Evolutionary conservation across 2,113 vertebrate species (phyloP).

Genomic region (Excalfactoria chinensis): DNA sequence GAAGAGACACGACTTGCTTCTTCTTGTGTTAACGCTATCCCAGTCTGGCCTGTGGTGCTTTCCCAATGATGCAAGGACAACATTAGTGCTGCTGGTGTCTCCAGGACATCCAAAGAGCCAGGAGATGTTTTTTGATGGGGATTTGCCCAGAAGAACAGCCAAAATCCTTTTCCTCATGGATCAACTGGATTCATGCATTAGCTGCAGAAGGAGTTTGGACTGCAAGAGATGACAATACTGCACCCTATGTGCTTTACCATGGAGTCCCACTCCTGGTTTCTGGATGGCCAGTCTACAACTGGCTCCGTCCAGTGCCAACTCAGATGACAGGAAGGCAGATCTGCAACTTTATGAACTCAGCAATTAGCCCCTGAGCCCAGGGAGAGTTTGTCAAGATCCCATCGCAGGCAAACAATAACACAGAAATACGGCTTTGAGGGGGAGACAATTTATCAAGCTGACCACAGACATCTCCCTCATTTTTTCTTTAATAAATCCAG

Average conservation of each 20-base stretch:
- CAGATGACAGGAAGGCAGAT: background rate
- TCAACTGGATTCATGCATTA: background rate
- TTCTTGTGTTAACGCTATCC: background rate
- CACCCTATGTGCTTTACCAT: background rate
- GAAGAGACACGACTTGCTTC: background rate
- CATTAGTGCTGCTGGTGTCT: background rate
- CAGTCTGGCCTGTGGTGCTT: background rate
- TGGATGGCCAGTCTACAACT: background rate
- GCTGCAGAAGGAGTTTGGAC: background rate
- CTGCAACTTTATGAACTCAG: slow-evolving; percentile 16
- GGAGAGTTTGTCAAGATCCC: slow-evolving; percentile 53
- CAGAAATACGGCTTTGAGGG: slow-evolving; percentile 40
- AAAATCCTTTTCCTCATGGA: background rate
- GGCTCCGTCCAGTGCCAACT: background rate
- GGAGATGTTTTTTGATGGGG: background rate
- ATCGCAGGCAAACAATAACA: background rate
- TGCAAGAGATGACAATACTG: background rate
- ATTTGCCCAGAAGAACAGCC: background rate
- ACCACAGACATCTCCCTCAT: slow-evolving; percentile 47
- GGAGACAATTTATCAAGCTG: slow-evolving; percentile 61
- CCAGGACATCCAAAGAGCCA: background rate
- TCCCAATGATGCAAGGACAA: background rate
- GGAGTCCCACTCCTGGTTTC: background rate
- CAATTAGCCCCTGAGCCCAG: slow-evolving; percentile 25
- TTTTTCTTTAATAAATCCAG: slow-evolving; percentile 67